Conservation (phyloP, 2,113 vertebrate genomes). For the Engraulis encrasicolus region DNA sequence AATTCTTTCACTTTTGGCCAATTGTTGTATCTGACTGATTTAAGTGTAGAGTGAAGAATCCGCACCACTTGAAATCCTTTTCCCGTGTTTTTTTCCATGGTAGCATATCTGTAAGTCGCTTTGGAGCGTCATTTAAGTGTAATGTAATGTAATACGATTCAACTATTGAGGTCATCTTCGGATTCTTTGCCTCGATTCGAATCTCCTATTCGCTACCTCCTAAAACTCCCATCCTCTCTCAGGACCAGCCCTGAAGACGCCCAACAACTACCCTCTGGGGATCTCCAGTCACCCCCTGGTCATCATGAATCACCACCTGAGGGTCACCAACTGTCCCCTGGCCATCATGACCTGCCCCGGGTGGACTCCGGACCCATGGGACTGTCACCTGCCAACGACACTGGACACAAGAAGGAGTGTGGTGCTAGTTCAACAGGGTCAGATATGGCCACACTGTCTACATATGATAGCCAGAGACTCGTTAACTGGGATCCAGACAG, state of each 20-base stretch:
- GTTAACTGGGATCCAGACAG: background rate
- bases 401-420: background rate
- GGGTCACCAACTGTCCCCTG: background rate
- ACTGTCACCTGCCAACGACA: background rate
- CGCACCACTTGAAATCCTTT: too few species aligned
- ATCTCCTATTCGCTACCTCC: too few species aligned
- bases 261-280: slow-evolving; percentile 55
- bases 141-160: too few species aligned
- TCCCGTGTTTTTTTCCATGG: too few species aligned
- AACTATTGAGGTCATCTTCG: too few species aligned
- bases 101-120: too few species aligned
- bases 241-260: slow-evolving; percentile 74
- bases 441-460: background rate
- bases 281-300: background rate
- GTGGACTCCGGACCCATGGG: background rate
- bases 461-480: background rate
- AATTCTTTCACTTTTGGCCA: too few species aligned
- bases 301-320: background rate
- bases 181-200: too few species aligned
- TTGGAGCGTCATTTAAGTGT: too few species aligned
- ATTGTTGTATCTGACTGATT: too few species aligned
- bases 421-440: background rate
- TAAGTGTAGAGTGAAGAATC: too few species aligned
- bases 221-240: slow-evolving; percentile 67
- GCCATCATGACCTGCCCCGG: background rate